Conservation (phyloP, 2,888 invertebrate genomes). For the Dyspetes luteomarginatus region DNA sequence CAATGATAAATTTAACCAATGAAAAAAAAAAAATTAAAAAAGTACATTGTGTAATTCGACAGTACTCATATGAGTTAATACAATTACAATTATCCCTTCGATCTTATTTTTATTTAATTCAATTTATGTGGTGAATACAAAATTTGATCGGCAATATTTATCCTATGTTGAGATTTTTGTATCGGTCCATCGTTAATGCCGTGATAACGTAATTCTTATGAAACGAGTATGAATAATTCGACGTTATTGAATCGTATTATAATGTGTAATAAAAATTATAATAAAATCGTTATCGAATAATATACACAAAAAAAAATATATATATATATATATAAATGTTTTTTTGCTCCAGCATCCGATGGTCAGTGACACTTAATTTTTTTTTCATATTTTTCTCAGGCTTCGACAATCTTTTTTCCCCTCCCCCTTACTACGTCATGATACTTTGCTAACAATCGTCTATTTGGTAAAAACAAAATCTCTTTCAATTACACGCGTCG, state of each 20-base stretch:
- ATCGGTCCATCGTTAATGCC: slow-evolving; percentile 14
- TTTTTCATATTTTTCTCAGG: too few relatives aligned
- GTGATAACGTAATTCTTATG: slow-evolving; percentile 51
- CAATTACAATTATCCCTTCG: too few relatives aligned
- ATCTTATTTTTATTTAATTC: too few relatives aligned
- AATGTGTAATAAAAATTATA: slow-evolving; percentile 77
- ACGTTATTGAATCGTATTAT: slow-evolving; percentile 66
- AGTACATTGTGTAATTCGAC: too few relatives aligned
- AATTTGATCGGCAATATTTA: too few relatives aligned
- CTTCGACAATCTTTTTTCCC: background rate
- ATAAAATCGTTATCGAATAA: slow-evolving; percentile 77
- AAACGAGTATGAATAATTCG: slow-evolving; percentile 49
- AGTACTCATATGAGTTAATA: too few relatives aligned
- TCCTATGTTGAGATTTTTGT: background rate
- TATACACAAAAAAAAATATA: too few relatives aligned
- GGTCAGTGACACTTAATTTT: too few relatives aligned
- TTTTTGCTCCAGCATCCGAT: too few relatives aligned
- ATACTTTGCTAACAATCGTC: slow-evolving; percentile 7
- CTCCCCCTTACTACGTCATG: background rate
- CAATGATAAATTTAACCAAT: background rate
- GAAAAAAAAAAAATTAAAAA: background rate
- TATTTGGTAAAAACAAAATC: slow-evolving; percentile 72
- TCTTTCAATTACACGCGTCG: slow-evolving; percentile 78
- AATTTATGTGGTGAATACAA: too few relatives aligned
- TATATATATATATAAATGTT: background rate